Percentiles rank a stretch among this genome's conserved stretches.
Conservation (phyloP, 2,888 invertebrate genomes). For the Trilocha varians region DNA sequence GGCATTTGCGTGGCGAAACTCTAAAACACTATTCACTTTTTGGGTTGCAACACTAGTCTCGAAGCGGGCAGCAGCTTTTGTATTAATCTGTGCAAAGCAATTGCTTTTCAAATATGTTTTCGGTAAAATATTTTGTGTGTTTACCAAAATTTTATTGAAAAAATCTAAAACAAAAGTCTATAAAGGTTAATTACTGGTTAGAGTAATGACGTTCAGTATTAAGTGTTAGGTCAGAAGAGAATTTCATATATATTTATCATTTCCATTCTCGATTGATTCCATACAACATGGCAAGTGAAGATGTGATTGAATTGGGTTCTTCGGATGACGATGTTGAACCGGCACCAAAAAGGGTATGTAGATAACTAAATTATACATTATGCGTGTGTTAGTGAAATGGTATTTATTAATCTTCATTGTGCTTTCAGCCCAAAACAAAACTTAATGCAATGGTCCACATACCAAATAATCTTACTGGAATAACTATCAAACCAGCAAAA, state of each 20-base stretch:
- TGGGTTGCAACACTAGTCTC: too few relatives aligned
- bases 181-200: too few relatives aligned
- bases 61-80: too few relatives aligned
- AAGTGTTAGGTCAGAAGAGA: background rate
- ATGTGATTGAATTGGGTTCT: constrained; percentile 63
- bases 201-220: background rate
- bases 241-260: background rate
- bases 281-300: constrained; percentile 47
- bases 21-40: too few relatives aligned
- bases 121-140: too few relatives aligned
- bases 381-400: background rate
- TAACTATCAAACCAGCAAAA: constrained; percentile 39
- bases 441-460: constrained; percentile 62
- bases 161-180: too few relatives aligned
- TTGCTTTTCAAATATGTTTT: too few relatives aligned
- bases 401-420: constrained; percentile 2
- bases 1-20: too few relatives aligned
- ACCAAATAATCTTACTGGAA: constrained; percentile 36
- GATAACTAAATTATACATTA: background rate
- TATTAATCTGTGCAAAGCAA: too few relatives aligned
- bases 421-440: constrained; percentile 43
- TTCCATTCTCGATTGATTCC: background rate
- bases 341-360: constrained; percentile 46
- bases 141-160: too few relatives aligned
- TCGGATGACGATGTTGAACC: constrained; percentile 60